Evolutionary conservation across 2,888 invertebrate species (phyloP).

Genomic region (Xestia c-nigrum): DNA sequence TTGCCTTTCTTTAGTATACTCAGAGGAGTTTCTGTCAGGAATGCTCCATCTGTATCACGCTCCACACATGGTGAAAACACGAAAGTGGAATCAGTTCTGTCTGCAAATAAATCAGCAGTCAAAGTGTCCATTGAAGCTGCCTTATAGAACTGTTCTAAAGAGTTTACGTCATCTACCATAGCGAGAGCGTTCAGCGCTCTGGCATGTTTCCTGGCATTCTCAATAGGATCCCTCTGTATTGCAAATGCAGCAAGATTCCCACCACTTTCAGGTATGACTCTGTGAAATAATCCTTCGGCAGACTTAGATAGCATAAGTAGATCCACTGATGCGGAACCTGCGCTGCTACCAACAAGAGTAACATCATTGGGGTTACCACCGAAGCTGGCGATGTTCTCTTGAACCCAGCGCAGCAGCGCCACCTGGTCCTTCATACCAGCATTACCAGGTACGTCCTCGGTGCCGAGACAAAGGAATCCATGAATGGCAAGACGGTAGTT

Average conservation of each 20-base stretch:
- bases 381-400: slow-evolving; percentile 73
- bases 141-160: slow-evolving; percentile 76
- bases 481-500: slow-evolving; percentile 71
- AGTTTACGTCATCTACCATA: slow-evolving; percentile 69
- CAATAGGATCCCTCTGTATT: slow-evolving; percentile 72
- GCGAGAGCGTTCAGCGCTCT: slow-evolving; percentile 52
- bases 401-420: slow-evolving; percentile 72
- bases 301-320: slow-evolving; percentile 70
- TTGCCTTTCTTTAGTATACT: slow-evolving; percentile 69
- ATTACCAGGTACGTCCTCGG: slow-evolving; percentile 72
- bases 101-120: slow-evolving; percentile 60
- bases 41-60: slow-evolving; percentile 18
- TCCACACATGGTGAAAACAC: slow-evolving; percentile 66
- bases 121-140: slow-evolving; percentile 41
- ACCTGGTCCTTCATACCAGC: slow-evolving; percentile 77
- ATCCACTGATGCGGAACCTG: slow-evolving; percentile 71
- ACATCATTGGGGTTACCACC: slow-evolving; percentile 76
- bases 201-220: slow-evolving; percentile 72
- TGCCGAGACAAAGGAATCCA: slow-evolving; percentile 73
- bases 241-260: slow-evolving; percentile 63
- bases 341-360: slow-evolving; percentile 72
- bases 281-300: slow-evolving; percentile 72
- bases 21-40: slow-evolving; percentile 59
- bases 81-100: slow-evolving; percentile 60
- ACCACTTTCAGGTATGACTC: slow-evolving; percentile 75